phyloP scores from a whole-genome alignment of 2,888 invertebrate genomes.

The Eilema caniola region DNA sequence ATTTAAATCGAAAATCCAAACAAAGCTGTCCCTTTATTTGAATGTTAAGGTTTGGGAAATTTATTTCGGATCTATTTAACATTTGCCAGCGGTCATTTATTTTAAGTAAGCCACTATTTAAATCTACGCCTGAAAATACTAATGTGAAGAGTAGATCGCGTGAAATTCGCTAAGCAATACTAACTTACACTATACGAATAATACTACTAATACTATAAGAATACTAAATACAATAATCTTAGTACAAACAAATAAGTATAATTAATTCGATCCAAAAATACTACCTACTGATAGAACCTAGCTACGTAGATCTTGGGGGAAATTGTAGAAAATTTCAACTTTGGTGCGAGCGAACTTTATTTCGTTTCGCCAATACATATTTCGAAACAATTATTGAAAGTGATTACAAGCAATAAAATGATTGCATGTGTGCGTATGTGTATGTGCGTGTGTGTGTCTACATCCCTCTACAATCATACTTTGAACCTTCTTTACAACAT shows the following conservation, averaged over 20 bases:
- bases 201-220: too few species aligned
- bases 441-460: too few species aligned
- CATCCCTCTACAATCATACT: too few species aligned
- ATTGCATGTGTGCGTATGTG: too few species aligned
- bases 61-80: conserved; percentile 47
- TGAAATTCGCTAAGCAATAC: not conserved
- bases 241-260: conserved; percentile 26
- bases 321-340: conserved; percentile 58
- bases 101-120: conserved; percentile 28
- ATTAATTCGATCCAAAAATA: conserved; percentile 30
- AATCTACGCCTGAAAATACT: conserved; percentile 20
- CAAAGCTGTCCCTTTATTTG: conserved; percentile 56
- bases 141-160: not conserved
- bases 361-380: not conserved
- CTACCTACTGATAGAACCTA: conserved; percentile 48
- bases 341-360: conserved; percentile 30
- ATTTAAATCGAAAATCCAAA: conserved; percentile 59
- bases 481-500: too few species aligned
- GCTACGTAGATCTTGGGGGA: conserved; percentile 51
- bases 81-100: conserved; percentile 37
- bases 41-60: conserved; percentile 51
- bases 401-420: conserved; percentile 1
- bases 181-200: too few species aligned
- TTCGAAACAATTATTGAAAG: conserved; percentile 6
- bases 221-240: conserved; percentile 10